Base-by-base conservation (phyloP, 2,113 vertebrate species). In the Mirza zaza region DNA sequence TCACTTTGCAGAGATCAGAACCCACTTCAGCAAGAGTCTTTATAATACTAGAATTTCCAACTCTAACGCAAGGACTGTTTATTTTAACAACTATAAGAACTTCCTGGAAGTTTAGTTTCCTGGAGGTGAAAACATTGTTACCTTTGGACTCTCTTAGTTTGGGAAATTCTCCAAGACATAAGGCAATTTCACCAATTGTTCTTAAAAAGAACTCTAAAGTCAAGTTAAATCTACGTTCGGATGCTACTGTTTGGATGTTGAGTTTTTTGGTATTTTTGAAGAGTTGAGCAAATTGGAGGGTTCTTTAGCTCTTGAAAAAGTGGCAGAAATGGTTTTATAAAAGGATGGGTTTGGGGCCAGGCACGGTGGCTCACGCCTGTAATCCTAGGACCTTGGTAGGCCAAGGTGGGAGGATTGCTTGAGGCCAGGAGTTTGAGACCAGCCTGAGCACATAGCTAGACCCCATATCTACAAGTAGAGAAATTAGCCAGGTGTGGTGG, bases 1-100 rank as follows among this genome's bases (percentile, higher is more conserved):
- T 45, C 75, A 76, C 32, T 55, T 76, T 32, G n/a, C 23, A 18
- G 90, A 67, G 93, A 77, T 95, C 79, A 94, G 89, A 90, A 42
- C 25, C 67, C 39, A 20, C 82, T 83, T 96, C 70, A 55, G 21
- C 75, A 71, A 95, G 84, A 68, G 9, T 57, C 76, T 71, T 3
- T 57, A 13, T 45, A 87, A 57, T 81, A 71, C 70, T 2, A 71
- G 61, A 81, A 42, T 70, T 73, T 77, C 65, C 57, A 70, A 1
- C 32, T 55, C 50, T 29, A 87, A 71, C 10, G 52, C 45, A 36
- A 0, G 3, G 23, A 14, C 8, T 93, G 77, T 89, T 97, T 92
- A 86, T 80, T 93, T 82, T 73, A 96, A 94, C 50, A 36, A 61
- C 23, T 8, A 59, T 18, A 57, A 27, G 82, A 92, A 71, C 18